Evolutionary conservation across 2,888 invertebrate species (phyloP).

Genomic region (Aphidius colemani): DNA sequence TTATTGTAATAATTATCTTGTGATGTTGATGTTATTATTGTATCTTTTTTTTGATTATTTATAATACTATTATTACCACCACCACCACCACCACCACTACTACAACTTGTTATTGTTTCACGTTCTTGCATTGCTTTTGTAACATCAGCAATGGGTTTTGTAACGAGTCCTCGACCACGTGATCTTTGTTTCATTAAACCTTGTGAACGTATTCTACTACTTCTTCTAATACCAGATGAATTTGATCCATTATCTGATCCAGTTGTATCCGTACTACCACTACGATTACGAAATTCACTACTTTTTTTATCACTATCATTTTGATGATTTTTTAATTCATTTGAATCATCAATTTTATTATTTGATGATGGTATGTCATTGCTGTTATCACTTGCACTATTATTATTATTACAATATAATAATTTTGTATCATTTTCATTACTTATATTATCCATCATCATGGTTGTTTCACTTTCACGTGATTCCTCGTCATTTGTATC

Average conservation of each 20-base stretch:
- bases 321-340: constrained; percentile 27
- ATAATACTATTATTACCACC: no score
- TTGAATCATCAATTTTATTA: constrained; percentile 11
- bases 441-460: neutral
- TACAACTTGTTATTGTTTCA: constrained; percentile 42
- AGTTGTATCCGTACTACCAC: constrained; percentile 57
- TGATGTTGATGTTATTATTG: constrained; percentile 35
- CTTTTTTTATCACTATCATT: neutral
- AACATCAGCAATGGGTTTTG: constrained; percentile 49
- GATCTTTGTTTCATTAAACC: constrained; percentile 69
- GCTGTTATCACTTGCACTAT: constrained; percentile 63
- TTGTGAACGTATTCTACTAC: constrained; percentile 77
- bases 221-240: constrained; percentile 67
- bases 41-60: constrained; percentile 16
- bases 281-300: constrained; percentile 44
- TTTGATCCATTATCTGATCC: constrained; percentile 58
- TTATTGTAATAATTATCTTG: constrained; percentile 45
- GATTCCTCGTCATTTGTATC: neutral
- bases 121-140: constrained; percentile 44
- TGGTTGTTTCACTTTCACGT: neutral
- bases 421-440: no score
- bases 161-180: constrained; percentile 55
- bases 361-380: constrained; percentile 61
- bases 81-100: neutral
- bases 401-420: neutral